These are phyloP conservation scores for Enteromius fasciolatus DNA, from an alignment of 2,797 vertebrate genomes.

Conservation along the genomic window DNA sequence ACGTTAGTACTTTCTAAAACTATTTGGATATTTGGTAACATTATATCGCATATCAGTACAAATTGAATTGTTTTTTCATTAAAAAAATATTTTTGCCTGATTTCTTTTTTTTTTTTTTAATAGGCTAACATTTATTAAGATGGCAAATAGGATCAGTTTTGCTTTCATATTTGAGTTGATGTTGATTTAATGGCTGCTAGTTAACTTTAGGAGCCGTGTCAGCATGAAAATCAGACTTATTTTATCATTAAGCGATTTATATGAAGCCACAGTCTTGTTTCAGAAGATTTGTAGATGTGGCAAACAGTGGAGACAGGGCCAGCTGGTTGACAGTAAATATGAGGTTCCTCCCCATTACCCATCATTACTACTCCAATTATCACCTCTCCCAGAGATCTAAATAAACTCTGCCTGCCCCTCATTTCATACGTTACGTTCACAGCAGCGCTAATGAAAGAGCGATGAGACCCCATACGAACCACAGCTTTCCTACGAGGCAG, in stretches of 20 bases:
- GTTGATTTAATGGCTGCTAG: background rate
- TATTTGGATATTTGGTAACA: background rate
- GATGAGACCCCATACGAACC: constrained; percentile 34
- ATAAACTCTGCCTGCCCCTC: constrained; percentile 50
- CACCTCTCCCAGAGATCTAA: constrained; percentile 55
- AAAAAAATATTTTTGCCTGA: background rate
- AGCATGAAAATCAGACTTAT: constrained; percentile 16
- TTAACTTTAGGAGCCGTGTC: background rate
- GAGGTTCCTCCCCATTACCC: constrained; percentile 69
- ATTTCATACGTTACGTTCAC: constrained; percentile 39
- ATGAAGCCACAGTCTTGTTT: constrained; percentile 64
- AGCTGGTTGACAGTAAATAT: constrained; percentile 74
- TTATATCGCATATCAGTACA: background rate
- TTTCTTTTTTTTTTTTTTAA: background rate
- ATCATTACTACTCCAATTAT: constrained; percentile 77
- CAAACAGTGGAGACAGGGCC: constrained; percentile 67
- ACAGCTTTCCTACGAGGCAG: constrained; percentile 2
- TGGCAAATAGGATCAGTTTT: background rate
- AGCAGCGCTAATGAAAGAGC: constrained; percentile 47
- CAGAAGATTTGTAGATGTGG: constrained; percentile 75
- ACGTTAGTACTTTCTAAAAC: background rate
- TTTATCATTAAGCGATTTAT: background rate
- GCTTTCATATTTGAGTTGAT: constrained; percentile 2
- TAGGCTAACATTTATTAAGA: background rate
- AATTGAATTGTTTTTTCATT: too few relatives aligned